Evolutionary conservation across 2,888 invertebrate genomes (phyloP), one percentile per base, ranked within the genome.

Genomic region (Frankliniella intonsa): DNA sequence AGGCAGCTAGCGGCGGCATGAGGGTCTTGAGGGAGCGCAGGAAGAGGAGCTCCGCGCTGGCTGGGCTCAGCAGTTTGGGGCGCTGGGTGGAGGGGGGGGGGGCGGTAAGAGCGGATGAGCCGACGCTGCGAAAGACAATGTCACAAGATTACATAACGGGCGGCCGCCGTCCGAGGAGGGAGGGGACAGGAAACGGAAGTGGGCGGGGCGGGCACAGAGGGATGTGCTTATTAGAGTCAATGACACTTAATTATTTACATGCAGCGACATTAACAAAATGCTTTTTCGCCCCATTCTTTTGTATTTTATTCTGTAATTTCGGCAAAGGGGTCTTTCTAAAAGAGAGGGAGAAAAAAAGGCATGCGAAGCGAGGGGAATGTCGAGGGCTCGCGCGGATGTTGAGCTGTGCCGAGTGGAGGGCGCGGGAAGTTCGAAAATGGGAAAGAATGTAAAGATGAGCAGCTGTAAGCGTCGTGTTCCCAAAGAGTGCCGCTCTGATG

Each of bases 121-220:
- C 22, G 25, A 25, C 22, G 69, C 69, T 76, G 69, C 69, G 25
- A 76, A 76, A 76, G 69, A 76, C 69, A 76, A 25, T 25, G 69
- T 25, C 25, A 22, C 69, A 25, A 76, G 69, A 76, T 76, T 76
- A 76, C 69, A 76, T 76, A 76, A 76, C 69, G 69, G 22, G 69
- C 69, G 22, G 69, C 25, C 69, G 62, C 14, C 17, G 62, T 17
- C 14, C 55, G n/a, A 62, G 62, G n/a, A n/a, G 62, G 55, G 55
- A 55, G 55, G 17, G 55, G 55, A 55, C 14, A 55, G 55, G 17
- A 17, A 55, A 8, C 12, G 55, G 17, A 17, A 55, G 55, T 14
- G 9, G 7, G 55, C 2, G 55, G 17, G 55, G 17, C 14, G 17
- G 55, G 17, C 14, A 8, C 14, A 55, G 55, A 55, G 55, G 17